Evolutionary conservation across 2,888 invertebrate species (phyloP), one percentile per base, ranked within the genome.

Genomic region (Atherix ibis): DNA sequence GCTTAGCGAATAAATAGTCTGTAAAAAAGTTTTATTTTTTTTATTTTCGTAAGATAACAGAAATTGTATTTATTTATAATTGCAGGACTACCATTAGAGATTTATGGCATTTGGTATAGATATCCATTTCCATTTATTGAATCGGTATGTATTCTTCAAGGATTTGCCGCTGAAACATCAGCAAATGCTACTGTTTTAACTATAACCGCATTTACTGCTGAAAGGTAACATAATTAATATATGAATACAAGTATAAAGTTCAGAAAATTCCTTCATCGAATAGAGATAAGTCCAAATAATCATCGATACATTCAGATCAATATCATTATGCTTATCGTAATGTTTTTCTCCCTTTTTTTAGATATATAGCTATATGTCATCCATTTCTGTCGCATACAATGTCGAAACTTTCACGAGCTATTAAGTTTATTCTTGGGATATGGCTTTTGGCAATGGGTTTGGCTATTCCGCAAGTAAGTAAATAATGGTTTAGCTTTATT

Each of bases 191-290:
- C 87, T 1, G 85, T 89, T 2, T 59, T 82, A 40, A 82, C 80
- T 9, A 89, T 89, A 48, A 84, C 85, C 1, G 84, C 85, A 3
- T 89, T 89, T 56, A 89, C 81, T 0, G 76, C 87, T 10, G 89
- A 91, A 56, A 68, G 89, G 36, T 36, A 17, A 35, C 4, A 14
- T 28, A 13, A 14, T n/a, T 16, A 13, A 13, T n/a, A 26, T 10
- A 26, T n/a, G 22, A 22, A 22, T 22, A 26, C 26, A 26, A 5
- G n/a, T 10, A 13, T 5, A 9, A 5, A 26, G 26, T 26, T 28
- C 28, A 9, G 12, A 28, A 10, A n/a, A n/a, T n/a, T n/a, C n/a
- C n/a, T n/a, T n/a, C n/a, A n/a, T n/a, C n/a, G n/a, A n/a, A n/a
- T n/a, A n/a, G n/a, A n/a, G n/a, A n/a, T n/a, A n/a, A n/a, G n/a